phyloP scores from a whole-genome alignment of 64 coral and sea anemone genomes.

The Hydrozoanthus tunicans region DNA sequence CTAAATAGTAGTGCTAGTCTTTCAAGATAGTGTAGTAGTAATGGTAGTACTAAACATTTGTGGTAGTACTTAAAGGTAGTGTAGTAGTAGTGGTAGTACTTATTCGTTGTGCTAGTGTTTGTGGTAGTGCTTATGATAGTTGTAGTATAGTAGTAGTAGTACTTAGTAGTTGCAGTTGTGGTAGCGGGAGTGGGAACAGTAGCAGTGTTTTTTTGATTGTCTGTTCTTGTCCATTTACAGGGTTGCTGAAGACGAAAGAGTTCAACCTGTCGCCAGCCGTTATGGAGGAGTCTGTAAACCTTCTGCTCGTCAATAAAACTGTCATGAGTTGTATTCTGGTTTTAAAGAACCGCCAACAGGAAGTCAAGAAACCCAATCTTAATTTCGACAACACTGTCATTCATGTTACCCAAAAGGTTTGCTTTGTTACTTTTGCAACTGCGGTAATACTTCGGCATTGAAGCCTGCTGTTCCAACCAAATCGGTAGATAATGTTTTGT shows the following conservation, averaged over 20 bases:
- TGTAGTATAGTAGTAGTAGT: no score
- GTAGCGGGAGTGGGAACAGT: background rate
- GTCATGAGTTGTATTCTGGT: constrained; percentile 92
- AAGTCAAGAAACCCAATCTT: constrained; percentile 20
- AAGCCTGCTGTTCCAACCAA: no score
- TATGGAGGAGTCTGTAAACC: constrained; percentile 86
- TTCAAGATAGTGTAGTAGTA: background rate
- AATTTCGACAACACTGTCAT: constrained; percentile 38
- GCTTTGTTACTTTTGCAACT: background rate
- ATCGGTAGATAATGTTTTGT: no score
- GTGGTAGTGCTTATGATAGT: no score
- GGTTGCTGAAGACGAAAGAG: constrained; percentile 4
- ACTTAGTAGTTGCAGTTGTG: background rate
- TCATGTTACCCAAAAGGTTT: constrained; percentile 17
- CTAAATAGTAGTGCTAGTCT: no score
- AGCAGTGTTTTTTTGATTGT: background rate
- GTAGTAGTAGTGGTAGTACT: background rate
- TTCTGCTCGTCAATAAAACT: constrained; percentile 87
- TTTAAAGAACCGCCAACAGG: constrained; percentile 68
- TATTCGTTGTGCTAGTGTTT: no score
- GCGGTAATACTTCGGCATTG: background rate
- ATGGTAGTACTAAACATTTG: background rate
- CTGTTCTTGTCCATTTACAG: background rate
- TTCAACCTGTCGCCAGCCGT: constrained; percentile 60
- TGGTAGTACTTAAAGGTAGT: no score